Evolutionary conservation across 2,888 invertebrate genomes (phyloP).

Genomic region (Eudemis profundana): DNA sequence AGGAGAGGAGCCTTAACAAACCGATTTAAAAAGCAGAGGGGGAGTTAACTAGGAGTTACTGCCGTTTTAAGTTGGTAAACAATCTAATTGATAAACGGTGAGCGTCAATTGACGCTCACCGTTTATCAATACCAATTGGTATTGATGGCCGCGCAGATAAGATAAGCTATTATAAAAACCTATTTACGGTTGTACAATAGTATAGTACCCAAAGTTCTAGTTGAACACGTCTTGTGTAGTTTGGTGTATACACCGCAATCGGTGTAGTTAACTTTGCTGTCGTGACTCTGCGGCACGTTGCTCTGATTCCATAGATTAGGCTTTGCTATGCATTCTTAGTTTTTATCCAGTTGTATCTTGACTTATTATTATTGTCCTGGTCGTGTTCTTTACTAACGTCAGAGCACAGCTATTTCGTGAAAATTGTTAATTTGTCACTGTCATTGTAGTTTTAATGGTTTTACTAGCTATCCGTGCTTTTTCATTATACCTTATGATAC

Average conservation of each 20-base stretch:
- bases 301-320: conserved; percentile 42
- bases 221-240: conserved; percentile 14
- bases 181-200: conserved; percentile 10
- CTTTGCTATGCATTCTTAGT: conserved; percentile 16
- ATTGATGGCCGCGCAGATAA: conserved; percentile 21
- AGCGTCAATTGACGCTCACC: no score
- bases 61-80: conserved; percentile 39
- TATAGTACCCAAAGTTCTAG: conserved; percentile 13
- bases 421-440: conserved; percentile 14
- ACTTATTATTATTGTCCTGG: conserved; percentile 29
- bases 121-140: no score
- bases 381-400: conserved; percentile 18
- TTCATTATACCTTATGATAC: no score
- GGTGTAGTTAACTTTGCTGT: conserved; percentile 21
- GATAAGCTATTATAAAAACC: conserved; percentile 15
- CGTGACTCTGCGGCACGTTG: conserved; percentile 40
- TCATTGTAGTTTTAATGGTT: conserved; percentile 8
- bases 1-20: conserved; percentile 4
- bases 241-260: conserved; percentile 24
- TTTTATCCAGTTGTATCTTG: conserved; percentile 19
- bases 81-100: conserved; percentile 39
- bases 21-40: conserved; percentile 22
- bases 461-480: no score
- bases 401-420: conserved; percentile 17
- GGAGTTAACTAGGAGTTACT: conserved; percentile 34